Conservation (phyloP, 2,888 invertebrate species). For the Napeogenes sylphis region DNA sequence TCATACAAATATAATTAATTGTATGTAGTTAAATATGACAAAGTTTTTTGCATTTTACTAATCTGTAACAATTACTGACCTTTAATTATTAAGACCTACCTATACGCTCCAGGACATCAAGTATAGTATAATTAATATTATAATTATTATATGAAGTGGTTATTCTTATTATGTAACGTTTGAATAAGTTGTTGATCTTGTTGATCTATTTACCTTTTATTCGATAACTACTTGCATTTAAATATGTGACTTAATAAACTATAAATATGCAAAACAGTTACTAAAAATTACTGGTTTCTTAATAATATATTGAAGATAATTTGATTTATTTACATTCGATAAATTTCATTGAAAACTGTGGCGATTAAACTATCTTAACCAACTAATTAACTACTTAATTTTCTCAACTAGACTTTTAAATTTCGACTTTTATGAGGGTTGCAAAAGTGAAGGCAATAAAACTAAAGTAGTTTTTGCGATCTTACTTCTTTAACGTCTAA, state of each 20-base stretch:
- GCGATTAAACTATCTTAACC: not conserved
- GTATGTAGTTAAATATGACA: too few species aligned
- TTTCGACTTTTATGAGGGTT: conserved; percentile 56
- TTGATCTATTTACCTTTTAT: too few species aligned
- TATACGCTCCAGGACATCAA: too few species aligned
- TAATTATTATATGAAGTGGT: too few species aligned
- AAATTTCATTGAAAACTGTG: not conserved
- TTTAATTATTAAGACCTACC: too few species aligned
- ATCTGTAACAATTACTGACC: too few species aligned
- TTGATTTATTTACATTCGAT: not conserved
- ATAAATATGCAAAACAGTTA: not conserved
- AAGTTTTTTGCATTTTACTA: too few species aligned
- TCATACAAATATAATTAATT: too few species aligned
- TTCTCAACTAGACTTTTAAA: conserved; percentile 41
- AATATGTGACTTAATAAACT: not conserved
- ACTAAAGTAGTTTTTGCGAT: conserved; percentile 65
- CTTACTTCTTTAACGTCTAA: conserved; percentile 61
- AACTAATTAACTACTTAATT: conserved; percentile 6
- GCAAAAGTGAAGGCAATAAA: conserved; percentile 64
- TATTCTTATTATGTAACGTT: too few species aligned
- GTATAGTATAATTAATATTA: too few species aligned
- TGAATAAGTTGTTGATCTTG: too few species aligned
- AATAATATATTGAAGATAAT: not conserved
- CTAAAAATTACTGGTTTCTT: not conserved
- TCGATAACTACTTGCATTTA: too few species aligned